Conservation (phyloP, 2,888 invertebrate species). For the Hoplodrina blanda region DNA sequence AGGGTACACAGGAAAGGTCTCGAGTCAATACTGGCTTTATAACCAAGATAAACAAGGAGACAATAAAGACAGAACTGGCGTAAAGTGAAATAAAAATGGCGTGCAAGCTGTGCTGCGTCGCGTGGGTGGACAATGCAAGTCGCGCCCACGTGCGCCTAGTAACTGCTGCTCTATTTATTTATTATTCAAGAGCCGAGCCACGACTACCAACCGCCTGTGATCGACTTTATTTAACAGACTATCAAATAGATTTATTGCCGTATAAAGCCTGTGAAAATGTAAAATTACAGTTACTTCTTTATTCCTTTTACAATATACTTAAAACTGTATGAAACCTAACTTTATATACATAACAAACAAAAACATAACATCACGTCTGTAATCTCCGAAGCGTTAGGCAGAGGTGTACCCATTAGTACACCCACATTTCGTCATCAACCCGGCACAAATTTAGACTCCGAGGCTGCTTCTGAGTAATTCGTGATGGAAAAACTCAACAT, state of each 20-base stretch:
- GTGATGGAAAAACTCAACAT: no score
- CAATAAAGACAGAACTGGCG: slow-evolving; percentile 60
- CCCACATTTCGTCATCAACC: no score
- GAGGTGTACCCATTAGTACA: no score
- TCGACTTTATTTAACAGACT: slow-evolving; percentile 56
- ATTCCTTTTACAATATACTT: no score
- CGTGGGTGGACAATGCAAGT: slow-evolving; percentile 69
- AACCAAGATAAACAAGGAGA: slow-evolving; percentile 62
- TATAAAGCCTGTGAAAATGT: not conserved
- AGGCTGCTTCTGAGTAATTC: no score
- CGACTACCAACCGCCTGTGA: slow-evolving; percentile 66
- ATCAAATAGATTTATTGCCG: slow-evolving; percentile 10
- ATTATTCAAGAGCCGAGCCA: slow-evolving; percentile 75
- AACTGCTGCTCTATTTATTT: slow-evolving; percentile 75
- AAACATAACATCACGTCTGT: no score
- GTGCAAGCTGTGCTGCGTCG: slow-evolving; percentile 54
- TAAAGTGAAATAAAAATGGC: slow-evolving; percentile 66
- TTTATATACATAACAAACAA: no score
- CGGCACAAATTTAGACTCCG: no score
- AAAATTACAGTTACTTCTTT: not conserved
- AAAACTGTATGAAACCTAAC: no score
- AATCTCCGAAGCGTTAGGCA: no score
- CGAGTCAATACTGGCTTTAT: slow-evolving; percentile 54
- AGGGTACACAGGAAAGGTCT: slow-evolving; percentile 25
- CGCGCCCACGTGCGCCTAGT: slow-evolving; percentile 71